These are phyloP conservation scores for Neotoma lepida DNA, from an alignment of 2,113 vertebrate species.

Conservation along the genomic window DNA sequence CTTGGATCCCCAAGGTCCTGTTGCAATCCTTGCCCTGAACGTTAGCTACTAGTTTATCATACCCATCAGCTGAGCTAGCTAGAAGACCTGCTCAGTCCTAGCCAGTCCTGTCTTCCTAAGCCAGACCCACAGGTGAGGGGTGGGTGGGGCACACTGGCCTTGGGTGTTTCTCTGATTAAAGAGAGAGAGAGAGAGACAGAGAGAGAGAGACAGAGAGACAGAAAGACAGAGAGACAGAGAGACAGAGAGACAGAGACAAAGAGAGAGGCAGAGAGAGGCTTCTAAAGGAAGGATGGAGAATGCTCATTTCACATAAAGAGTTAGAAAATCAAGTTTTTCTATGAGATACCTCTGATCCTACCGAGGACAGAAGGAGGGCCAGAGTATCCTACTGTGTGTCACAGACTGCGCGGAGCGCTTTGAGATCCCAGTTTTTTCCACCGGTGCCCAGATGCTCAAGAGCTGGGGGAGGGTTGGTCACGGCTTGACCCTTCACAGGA, in stretches of 20 bases:
- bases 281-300: neutral
- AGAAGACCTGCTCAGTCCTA: neutral
- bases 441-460: too few relatives aligned
- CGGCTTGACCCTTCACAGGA: neutral
- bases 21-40: neutral
- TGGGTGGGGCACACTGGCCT: neutral
- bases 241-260: neutral
- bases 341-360: neutral
- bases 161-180: neutral
- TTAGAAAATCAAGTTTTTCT: neutral
- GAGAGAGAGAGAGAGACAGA: neutral
- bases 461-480: neutral
- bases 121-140: neutral
- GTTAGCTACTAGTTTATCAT: neutral
- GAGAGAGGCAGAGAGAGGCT: too few relatives aligned
- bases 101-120: neutral
- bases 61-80: neutral
- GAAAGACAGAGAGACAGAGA: neutral
- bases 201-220: neutral
- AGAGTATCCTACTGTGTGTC: constrained; percentile 3
- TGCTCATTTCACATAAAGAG: neutral
- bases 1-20: neutral
- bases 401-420: neutral
- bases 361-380: neutral
- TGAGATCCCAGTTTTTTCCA: neutral